These are phyloP conservation scores for Picathartes gymnocephalus DNA, from an alignment of 2,113 vertebrate species.

Conservation along the genomic window DNA sequence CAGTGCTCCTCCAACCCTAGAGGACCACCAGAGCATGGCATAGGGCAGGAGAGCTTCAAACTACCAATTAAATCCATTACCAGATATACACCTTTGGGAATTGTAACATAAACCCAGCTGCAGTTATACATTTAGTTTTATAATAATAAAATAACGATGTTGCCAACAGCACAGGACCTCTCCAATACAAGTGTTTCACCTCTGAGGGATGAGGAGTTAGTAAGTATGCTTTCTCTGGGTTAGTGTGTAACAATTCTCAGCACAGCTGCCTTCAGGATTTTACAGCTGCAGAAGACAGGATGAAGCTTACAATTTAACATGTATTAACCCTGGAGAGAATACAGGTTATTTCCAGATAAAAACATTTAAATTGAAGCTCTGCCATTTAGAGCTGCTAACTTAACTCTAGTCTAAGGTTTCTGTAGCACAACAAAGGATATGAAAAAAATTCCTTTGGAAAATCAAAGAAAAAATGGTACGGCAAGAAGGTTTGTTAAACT, in stretches of 20 bases:
- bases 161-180: not conserved
- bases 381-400: not conserved
- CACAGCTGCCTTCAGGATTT: not conserved
- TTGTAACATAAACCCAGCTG: not conserved
- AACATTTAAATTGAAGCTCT: not conserved
- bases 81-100: not conserved
- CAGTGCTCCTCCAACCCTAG: rapidly evolving
- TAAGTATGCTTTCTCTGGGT: not conserved
- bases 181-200: not conserved
- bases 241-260: not conserved
- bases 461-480: not conserved
- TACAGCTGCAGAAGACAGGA: not conserved
- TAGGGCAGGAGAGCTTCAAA: not conserved
- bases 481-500: not conserved
- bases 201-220: not conserved
- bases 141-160: not conserved
- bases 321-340: not conserved
- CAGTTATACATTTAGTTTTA: not conserved
- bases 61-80: not conserved
- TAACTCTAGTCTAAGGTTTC: not conserved
- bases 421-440: not conserved
- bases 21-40: no score
- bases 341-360: not conserved
- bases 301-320: not conserved
- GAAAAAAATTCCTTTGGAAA: not conserved